Conservation (phyloP, 2,797 vertebrate genomes). For the Sitta carolinensis region DNA sequence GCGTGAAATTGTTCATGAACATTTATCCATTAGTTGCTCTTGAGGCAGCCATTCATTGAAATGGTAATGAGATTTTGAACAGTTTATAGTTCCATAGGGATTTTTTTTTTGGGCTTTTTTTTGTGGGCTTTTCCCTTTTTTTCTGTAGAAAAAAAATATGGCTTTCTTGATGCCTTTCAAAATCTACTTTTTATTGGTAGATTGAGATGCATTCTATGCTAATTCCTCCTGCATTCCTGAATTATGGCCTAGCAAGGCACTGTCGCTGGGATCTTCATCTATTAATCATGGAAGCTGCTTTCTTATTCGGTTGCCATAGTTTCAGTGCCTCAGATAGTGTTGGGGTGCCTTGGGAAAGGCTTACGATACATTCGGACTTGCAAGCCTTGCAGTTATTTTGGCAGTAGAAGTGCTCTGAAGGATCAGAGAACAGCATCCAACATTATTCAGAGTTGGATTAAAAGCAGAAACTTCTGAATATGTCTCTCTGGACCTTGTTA, state of each 20-base stretch:
- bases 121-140: background rate
- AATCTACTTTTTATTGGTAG: conserved; percentile 63
- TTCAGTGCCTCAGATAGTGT: conserved; percentile 94
- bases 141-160: background rate
- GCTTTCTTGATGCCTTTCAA: conserved; percentile 37
- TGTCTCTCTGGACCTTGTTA: conserved; percentile 80
- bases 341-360: conserved; percentile 90
- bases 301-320: conserved; percentile 99
- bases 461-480: conserved; percentile 72
- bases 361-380: conserved; percentile 78
- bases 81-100: background rate
- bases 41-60: conserved; percentile 33
- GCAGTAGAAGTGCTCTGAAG: conserved; percentile 70
- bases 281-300: conserved; percentile 99
- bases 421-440: conserved; percentile 61
- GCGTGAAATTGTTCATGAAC: background rate
- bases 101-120: background rate
- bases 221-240: conserved; percentile 76
- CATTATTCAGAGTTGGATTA: conserved; percentile 71
- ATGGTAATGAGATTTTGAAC: conserved; percentile 41
- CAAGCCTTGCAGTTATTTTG: conserved; percentile 79
- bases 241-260: conserved; percentile 81
- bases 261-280: conserved; percentile 95
- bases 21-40: conserved; percentile 34
- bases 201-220: conserved; percentile 69